phyloP scores from a whole-genome alignment of 2,888 invertebrate species.

The Amiota communis region DNA sequence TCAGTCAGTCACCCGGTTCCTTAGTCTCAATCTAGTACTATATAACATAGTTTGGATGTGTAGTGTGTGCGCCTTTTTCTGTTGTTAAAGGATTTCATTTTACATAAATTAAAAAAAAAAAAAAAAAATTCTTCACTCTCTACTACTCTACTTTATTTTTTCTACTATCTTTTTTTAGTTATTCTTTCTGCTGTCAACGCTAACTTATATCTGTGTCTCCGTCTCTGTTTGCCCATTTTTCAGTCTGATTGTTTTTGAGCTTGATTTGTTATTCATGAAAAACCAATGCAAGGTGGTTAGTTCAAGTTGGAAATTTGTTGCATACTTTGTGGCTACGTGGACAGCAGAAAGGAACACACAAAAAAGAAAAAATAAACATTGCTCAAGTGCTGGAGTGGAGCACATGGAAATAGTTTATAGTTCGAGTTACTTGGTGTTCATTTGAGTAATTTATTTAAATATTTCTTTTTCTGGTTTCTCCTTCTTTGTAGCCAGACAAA shows the following conservation, averaged over 20 bases:
- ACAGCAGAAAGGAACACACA: too few species aligned
- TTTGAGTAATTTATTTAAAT: background rate
- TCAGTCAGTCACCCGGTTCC: too few species aligned
- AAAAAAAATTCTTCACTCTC: background rate
- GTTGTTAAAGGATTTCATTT: background rate
- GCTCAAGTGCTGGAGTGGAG: too few species aligned
- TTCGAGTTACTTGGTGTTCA: background rate
- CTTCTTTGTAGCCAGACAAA: background rate
- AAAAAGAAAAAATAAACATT: too few species aligned
- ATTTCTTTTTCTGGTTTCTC: background rate
- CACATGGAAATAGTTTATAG: background rate
- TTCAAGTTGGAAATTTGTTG: slow-evolving; percentile 3
- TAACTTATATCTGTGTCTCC: slow-evolving; percentile 2
- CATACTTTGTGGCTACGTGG: slow-evolving; percentile 4
- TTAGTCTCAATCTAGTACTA: background rate
- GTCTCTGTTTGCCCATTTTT: slow-evolving; percentile 47
- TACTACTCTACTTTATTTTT: background rate
- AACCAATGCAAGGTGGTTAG: slow-evolving; percentile 44
- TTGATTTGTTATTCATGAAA: slow-evolving; percentile 65
- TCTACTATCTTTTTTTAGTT: background rate
- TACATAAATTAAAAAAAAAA: too few species aligned
- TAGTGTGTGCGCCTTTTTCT: background rate
- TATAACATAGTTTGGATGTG: background rate
- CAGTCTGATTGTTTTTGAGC: slow-evolving; percentile 58
- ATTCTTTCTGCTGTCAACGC: too few species aligned